Percentiles rank a stretch among this genome's conserved stretches.
Evolutionary conservation across 1,140 invertebrate species (phyloP).

Genomic region (Zaprionus ornatus): DNA sequence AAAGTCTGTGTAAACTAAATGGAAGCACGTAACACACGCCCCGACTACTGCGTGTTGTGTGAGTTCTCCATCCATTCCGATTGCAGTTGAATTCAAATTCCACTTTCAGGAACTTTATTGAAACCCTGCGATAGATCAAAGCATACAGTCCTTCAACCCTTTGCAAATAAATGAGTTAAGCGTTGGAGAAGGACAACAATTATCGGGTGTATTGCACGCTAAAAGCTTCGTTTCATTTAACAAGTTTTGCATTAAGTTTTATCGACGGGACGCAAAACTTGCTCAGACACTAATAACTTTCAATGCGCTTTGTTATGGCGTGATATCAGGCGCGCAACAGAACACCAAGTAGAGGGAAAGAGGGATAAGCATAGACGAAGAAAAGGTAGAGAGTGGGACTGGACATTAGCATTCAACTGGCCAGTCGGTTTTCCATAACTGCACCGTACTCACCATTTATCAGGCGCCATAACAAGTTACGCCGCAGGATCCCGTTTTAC

Average conservation of each 20-base stretch:
- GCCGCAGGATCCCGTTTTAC: constrained; percentile 64
- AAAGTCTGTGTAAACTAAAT: constrained; percentile 39
- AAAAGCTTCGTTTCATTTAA: constrained; percentile 29
- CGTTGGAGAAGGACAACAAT: constrained; percentile 29
- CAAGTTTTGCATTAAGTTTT: constrained; percentile 68
- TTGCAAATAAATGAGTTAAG: constrained; percentile 24
- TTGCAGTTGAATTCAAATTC: constrained; percentile 31
- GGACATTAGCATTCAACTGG: constrained; percentile 14
- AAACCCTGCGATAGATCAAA: constrained; percentile 63
- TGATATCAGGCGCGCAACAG: constrained; percentile 57
- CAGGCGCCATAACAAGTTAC: constrained; percentile 69
- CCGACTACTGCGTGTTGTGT: constrained; percentile 24
- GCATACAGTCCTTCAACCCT: constrained; percentile 4
- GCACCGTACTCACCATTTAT: constrained; percentile 57
- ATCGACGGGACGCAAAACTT: constrained; percentile 55
- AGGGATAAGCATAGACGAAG: background rate
- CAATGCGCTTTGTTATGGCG: constrained; percentile 47
- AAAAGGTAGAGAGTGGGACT: too few relatives aligned
- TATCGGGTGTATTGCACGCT: constrained; percentile 30
- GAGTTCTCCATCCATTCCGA: constrained; percentile 7
- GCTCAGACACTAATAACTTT: constrained; percentile 61
- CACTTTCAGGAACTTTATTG: constrained; percentile 66
- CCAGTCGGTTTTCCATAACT: constrained; percentile 38
- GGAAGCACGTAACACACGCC: constrained; percentile 66
- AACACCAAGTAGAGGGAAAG: constrained; percentile 26